phyloP scores from a whole-genome alignment of 2,113 vertebrate genomes.

The Etheostoma spectabile region DNA sequence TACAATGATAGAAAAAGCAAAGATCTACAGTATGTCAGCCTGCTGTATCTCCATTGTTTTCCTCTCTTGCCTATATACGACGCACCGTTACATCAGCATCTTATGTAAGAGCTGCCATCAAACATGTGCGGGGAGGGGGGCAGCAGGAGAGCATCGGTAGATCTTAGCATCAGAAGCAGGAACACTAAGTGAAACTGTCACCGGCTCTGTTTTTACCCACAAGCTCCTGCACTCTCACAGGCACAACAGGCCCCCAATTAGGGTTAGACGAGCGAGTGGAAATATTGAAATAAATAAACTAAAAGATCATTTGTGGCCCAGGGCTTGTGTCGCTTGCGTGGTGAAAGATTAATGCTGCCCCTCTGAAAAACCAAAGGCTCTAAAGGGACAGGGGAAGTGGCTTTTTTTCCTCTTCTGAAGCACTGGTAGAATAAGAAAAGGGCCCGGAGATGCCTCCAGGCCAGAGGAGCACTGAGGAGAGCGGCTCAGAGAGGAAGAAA shows the following conservation, averaged over 20 bases:
- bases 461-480: slow-evolving; percentile 47
- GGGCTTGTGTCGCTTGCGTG: slow-evolving; percentile 66
- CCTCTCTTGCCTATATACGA: slow-evolving; percentile 52
- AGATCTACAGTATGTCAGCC: slow-evolving; percentile 18
- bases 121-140: slow-evolving; percentile 32
- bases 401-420: slow-evolving; percentile 76
- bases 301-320: slow-evolving; percentile 79
- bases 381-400: slow-evolving; percentile 72
- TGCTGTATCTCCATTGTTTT: slow-evolving; percentile 43
- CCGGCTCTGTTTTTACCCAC: slow-evolving; percentile 39
- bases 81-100: slow-evolving; percentile 65
- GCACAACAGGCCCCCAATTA: slow-evolving; percentile 57
- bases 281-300: slow-evolving; percentile 84
- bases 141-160: slow-evolving; percentile 36
- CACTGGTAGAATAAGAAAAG: slow-evolving; percentile 71
- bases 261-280: slow-evolving; percentile 56
- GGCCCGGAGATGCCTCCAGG: slow-evolving; percentile 70
- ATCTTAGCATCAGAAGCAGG: slow-evolving; percentile 49
- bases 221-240: slow-evolving; percentile 30
- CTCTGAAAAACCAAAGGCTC: slow-evolving; percentile 73
- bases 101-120: slow-evolving; percentile 65
- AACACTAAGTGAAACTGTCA: slow-evolving; percentile 54
- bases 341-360: slow-evolving; percentile 81
- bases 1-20: slow-evolving; percentile 26
- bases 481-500: slow-evolving; percentile 14